Conservation (phyloP, 2,888 invertebrate genomes). For the Acanthosepion esculentum region DNA sequence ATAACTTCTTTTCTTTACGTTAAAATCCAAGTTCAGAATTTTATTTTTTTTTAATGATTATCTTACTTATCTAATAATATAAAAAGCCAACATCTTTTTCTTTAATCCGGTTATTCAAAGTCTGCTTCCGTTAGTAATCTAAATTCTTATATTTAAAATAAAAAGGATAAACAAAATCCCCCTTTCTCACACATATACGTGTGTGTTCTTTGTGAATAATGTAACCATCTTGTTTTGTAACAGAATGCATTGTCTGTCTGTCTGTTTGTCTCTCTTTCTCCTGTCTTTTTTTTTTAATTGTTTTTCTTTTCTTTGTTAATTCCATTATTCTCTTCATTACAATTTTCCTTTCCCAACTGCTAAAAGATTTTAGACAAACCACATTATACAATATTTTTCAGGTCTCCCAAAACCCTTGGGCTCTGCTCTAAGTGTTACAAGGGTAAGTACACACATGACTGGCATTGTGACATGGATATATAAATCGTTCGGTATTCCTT, state of each 20-base stretch:
- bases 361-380: constrained; percentile 44
- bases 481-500: background rate
- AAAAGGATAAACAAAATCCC: too few relatives aligned
- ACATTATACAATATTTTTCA: constrained; percentile 56
- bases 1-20: too few relatives aligned
- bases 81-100: background rate
- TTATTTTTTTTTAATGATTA: background rate
- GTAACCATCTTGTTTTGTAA: background rate
- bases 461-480: constrained; percentile 39
- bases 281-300: background rate
- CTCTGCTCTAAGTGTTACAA: constrained; percentile 73
- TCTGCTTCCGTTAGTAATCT: too few relatives aligned
- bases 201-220: background rate
- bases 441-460: constrained; percentile 60
- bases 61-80: background rate
- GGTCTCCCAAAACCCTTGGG: constrained; percentile 70
- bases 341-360: constrained; percentile 41
- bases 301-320: background rate
- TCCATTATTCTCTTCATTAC: constrained; percentile 20
- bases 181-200: too few relatives aligned
- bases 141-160: too few relatives aligned
- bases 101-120: too few relatives aligned
- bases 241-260: constrained; percentile 20
- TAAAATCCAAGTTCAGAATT: background rate
- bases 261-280: background rate